Conservation (phyloP, 2,888 invertebrate genomes). For the Cantharis nigra region DNA sequence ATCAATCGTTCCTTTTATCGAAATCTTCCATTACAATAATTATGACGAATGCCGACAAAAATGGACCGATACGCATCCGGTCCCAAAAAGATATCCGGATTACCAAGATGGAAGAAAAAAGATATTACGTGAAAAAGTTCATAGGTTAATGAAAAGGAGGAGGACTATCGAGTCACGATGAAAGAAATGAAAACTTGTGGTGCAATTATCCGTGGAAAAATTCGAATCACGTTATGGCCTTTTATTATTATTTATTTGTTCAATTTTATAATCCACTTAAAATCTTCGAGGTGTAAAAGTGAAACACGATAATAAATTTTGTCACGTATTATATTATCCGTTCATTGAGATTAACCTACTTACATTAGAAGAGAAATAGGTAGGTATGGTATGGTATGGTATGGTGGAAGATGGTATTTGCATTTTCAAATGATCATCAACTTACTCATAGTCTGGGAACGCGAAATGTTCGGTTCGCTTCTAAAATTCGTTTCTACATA, state of each 20-base stretch:
- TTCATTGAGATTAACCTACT: background rate
- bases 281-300: background rate
- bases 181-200: background rate
- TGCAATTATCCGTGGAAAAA: background rate
- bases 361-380: background rate
- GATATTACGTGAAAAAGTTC: slow-evolving; percentile 22
- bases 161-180: slow-evolving; percentile 37
- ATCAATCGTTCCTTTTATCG: background rate
- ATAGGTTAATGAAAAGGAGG: slow-evolving; percentile 47
- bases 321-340: background rate
- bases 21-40: background rate
- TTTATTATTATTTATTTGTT: background rate
- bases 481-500: slow-evolving; percentile 21
- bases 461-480: slow-evolving; percentile 9
- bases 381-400: background rate
- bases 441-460: slow-evolving; percentile 31
- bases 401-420: background rate
- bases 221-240: background rate
- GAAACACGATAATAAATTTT: background rate
- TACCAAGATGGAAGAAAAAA: background rate
- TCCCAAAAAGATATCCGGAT: background rate
- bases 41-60: background rate
- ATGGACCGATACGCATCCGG: background rate
- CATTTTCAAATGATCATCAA: background rate
- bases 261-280: background rate